phyloP scores from a whole-genome alignment of 1,140 invertebrate species.

The Bombus haemorrhoidalis region DNA sequence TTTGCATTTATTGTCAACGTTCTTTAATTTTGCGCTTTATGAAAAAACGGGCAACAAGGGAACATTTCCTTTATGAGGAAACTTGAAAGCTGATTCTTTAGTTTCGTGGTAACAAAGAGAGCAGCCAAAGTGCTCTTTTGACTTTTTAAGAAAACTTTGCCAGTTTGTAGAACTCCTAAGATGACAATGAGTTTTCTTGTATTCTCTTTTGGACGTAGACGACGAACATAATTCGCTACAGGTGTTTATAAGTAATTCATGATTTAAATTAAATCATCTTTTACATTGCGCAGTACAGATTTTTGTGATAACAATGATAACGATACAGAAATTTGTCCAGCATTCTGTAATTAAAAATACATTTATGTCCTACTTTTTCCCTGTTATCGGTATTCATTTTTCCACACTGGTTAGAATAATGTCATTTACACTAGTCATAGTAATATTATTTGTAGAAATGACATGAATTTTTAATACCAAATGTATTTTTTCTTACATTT shows the following conservation, averaged over 20 bases:
- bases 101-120: conserved; percentile 2
- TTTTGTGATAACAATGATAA: neutral
- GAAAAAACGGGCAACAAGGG: neutral
- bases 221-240: neutral
- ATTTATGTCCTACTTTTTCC: neutral
- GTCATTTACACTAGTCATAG: neutral
- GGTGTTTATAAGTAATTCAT: neutral
- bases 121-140: neutral
- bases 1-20: neutral
- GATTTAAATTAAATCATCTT: neutral
- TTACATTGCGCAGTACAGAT: neutral
- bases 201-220: neutral
- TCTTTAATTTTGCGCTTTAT: neutral
- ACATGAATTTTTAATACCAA: neutral
- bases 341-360: neutral
- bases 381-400: neutral
- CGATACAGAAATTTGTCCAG: neutral
- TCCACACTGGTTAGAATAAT: neutral
- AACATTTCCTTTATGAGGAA: neutral
- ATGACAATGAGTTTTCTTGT: neutral
- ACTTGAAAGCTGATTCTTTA: neutral
- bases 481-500: neutral
- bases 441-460: neutral
- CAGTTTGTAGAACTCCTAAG: neutral
- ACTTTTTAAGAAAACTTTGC: conserved; percentile 19